Evolutionary conservation across 2,797 vertebrate species (phyloP).

Genomic region (Argya squamiceps): DNA sequence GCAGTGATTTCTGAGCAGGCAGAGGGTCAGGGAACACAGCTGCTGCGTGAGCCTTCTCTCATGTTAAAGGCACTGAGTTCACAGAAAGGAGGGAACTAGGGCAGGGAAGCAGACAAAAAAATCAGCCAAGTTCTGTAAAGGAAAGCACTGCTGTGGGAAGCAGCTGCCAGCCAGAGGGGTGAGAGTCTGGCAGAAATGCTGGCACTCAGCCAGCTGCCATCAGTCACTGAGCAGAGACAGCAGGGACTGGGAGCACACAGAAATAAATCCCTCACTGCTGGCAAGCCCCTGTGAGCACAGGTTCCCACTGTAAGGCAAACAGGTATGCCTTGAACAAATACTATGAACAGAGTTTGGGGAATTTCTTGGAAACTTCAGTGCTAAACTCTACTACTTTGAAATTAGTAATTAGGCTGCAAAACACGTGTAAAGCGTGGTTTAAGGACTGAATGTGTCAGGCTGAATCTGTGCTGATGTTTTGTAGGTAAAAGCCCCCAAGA

Average conservation of each 20-base stretch:
- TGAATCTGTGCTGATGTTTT: background rate
- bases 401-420: background rate
- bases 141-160: background rate
- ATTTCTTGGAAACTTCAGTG: background rate
- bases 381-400: background rate
- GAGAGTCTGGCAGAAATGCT: background rate
- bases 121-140: background rate
- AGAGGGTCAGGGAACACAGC: background rate
- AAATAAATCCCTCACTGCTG: background rate
- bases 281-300: background rate
- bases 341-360: accelerated
- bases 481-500: background rate
- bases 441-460: background rate
- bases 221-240: background rate
- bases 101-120: background rate
- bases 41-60: background rate
- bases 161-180: accelerated
- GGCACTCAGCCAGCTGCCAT: background rate
- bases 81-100: background rate
- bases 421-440: accelerated
- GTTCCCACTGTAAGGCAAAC: background rate
- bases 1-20: background rate
- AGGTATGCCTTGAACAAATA: background rate
- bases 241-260: background rate
- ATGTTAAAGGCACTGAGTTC: background rate